These are phyloP conservation scores for Tenthredo livida DNA, from an alignment of 2,888 invertebrate genomes.

Conservation along the genomic window DNA sequence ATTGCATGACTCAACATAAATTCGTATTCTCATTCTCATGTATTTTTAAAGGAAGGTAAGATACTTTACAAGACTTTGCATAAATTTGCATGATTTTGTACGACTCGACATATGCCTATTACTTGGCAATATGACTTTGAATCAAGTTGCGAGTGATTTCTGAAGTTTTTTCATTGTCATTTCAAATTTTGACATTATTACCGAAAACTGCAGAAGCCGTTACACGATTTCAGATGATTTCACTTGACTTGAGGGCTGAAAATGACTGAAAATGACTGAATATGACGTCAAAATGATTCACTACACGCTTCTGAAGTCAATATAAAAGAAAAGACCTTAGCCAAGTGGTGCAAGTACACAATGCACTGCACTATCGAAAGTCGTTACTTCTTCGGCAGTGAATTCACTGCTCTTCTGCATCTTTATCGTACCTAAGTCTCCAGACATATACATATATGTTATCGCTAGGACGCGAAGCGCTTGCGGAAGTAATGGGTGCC, in stretches of 20 bases:
- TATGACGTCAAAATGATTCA: neutral
- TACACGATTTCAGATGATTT: neutral
- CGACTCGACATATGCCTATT: neutral
- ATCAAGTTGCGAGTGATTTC: neutral
- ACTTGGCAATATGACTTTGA: neutral
- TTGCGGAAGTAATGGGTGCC: constrained; percentile 38
- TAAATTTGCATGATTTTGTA: neutral
- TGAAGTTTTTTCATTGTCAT: neutral
- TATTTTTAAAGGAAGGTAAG: too few species aligned
- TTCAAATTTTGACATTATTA: neutral
- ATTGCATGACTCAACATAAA: neutral
- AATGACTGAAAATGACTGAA: neutral
- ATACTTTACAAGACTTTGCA: too few species aligned
- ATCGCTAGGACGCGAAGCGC: neutral
- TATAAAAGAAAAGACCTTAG: neutral
- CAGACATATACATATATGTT: neutral
- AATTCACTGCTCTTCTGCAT: neutral
- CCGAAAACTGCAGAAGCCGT: neutral
- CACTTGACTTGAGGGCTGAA: neutral
- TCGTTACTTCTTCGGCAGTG: constrained; percentile 13
- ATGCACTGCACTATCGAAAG: constrained; percentile 10
- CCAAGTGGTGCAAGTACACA: neutral
- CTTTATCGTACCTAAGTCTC: neutral
- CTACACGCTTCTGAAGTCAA: neutral
- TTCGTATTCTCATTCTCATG: too few species aligned